Evolutionary conservation across 2,113 vertebrate species (phyloP), one percentile per base, ranked within the genome.

Genomic region (Alethe castanea): DNA sequence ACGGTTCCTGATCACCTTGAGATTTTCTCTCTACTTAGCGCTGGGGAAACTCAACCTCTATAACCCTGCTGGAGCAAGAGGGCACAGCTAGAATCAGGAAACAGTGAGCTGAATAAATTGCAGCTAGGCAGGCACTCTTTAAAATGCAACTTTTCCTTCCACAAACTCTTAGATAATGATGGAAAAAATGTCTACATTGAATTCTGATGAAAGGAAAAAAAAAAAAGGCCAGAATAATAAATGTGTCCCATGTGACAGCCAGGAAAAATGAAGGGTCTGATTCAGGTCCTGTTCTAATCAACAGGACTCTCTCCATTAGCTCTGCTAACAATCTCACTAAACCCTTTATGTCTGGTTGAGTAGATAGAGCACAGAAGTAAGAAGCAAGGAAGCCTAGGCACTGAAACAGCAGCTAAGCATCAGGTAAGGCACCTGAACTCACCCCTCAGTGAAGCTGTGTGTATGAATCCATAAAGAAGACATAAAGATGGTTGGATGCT

Each of bases 131-230:
- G 93, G 88, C 79, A 96, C 95, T 93, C 97, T 95, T 94, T 96
- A 94, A 97, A 96, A 97, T 94, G 85, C 79, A 94, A 91, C 3
- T 92, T 96, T 77, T 94, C 62, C 88, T 97, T 94, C 95, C 71
- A 82, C 94, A 97, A 97, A 66, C 88, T 86, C 97, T 94, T 80
- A 88, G 94, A 94, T 97, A 97, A 98, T 92, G 92, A 96, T 73
- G 92, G 94, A 96, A 96, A 87, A 98, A 96, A 90, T 81, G 76
- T 87, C 94, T 86, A 85, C 92, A 65, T 93, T 95, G 97, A 97
- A 97, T 97, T 97, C 80, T 94, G 95, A 97, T 97, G 59, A 88
- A 93, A 96, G n/a, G n/a, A 29, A 11, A 14, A 40, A 44, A 60
- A 40, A 36, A 72, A 71, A 29, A 84, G 47, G 35, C n/a, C 54